Percentiles rank a stretch among this genome's conserved stretches.
phyloP scores from a whole-genome alignment of 1,140 invertebrate species.

The Pogonognathellus flavescens region DNA sequence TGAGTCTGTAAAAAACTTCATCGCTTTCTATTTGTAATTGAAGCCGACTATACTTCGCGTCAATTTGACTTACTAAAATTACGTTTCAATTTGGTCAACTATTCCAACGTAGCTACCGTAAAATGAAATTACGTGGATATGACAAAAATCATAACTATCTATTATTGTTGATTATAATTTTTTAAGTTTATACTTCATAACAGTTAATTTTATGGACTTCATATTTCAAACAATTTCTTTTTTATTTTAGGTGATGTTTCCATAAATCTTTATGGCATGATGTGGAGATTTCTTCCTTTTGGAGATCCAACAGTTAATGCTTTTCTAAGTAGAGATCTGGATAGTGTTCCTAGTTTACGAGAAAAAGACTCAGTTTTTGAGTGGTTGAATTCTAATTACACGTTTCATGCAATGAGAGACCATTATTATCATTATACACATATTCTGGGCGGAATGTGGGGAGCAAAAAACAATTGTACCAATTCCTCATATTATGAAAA shows the following conservation, averaged over 20 bases:
- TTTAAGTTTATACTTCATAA: no score
- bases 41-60: no score
- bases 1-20: no score
- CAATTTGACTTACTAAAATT: no score
- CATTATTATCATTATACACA: slow-evolving; percentile 54
- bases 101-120: no score
- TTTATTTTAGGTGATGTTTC: not conserved
- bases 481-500: not conserved
- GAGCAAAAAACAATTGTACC: not conserved
- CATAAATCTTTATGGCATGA: not conserved
- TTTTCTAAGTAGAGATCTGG: slow-evolving; percentile 65
- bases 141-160: no score
- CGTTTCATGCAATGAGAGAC: slow-evolving; percentile 67
- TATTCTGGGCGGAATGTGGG: slow-evolving; percentile 53
- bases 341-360: slow-evolving; percentile 61
- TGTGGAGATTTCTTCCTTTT: slow-evolving; percentile 67
- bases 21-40: no score
- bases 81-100: no score
- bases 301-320: slow-evolving; percentile 64
- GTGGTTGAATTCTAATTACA: slow-evolving; percentile 65
- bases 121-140: no score
- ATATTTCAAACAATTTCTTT: not conserved
- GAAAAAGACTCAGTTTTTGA: slow-evolving; percentile 66
- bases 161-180: no score
- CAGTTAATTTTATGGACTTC: no score